phyloP scores from a whole-genome alignment of 2,797 vertebrate genomes.

The Otolemur crassicaudatus region DNA sequence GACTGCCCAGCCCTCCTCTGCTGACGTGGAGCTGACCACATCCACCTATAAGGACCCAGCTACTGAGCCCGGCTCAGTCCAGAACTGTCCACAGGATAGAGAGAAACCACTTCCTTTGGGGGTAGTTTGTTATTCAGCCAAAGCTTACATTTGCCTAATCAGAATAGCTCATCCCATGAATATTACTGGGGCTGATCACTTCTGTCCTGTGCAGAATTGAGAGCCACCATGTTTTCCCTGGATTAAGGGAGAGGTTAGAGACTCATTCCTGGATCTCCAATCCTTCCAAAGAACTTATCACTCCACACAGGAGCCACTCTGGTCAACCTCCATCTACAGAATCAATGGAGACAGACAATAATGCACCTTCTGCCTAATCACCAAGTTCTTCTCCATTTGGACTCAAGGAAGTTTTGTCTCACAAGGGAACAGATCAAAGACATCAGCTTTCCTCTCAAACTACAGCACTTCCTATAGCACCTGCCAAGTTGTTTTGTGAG shows the following conservation, averaged over 20 bases:
- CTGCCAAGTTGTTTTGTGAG: background rate
- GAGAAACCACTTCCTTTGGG: background rate
- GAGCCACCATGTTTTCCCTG: background rate
- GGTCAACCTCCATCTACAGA: background rate
- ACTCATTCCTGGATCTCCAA: too few relatives aligned
- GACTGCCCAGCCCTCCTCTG: background rate
- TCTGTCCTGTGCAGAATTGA: background rate
- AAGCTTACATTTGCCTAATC: background rate
- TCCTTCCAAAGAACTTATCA: background rate
- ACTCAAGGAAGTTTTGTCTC: background rate
- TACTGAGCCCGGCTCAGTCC: background rate
- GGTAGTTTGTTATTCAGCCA: background rate
- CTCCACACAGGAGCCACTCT: background rate
- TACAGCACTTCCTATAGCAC: background rate
- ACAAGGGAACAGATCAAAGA: background rate
- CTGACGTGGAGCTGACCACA: background rate
- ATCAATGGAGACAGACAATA: background rate
- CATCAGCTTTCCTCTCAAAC: background rate
- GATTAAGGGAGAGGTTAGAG: background rate
- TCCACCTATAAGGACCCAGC: background rate
- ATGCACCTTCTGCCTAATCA: background rate
- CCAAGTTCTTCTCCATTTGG: background rate
- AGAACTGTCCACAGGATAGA: background rate
- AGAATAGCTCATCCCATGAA: background rate
- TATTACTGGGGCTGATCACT: background rate